phyloP scores from a whole-genome alignment of 2,888 invertebrate genomes.

The Smittia aterrima region DNA sequence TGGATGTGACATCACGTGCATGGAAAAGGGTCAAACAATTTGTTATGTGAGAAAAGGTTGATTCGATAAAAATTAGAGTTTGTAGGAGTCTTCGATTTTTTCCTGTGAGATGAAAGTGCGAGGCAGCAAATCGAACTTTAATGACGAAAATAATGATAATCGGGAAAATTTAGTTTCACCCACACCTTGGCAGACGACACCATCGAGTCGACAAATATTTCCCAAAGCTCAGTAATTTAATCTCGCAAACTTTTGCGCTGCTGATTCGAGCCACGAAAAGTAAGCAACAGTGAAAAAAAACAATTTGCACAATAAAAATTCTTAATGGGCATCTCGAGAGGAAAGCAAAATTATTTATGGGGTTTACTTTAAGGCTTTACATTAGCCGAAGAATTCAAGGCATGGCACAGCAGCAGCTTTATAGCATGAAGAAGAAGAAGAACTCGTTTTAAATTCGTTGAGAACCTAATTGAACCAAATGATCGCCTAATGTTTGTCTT shows the following conservation, averaged over 20 bases:
- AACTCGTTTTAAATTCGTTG: no score
- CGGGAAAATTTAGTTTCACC: not conserved
- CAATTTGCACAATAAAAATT: slow-evolving; percentile 21
- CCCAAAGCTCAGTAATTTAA: not conserved
- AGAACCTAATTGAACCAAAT: no score
- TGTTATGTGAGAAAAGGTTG: slow-evolving; percentile 10
- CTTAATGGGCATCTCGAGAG: slow-evolving; percentile 22
- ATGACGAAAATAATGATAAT: not conserved
- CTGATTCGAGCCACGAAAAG: not conserved
- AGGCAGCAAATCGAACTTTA: no score
- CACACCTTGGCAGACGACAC: not conserved
- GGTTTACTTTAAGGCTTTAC: slow-evolving; percentile 25
- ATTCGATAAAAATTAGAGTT: not conserved
- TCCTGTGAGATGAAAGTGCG: not conserved
- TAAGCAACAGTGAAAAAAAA: not conserved
- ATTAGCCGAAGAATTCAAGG: not conserved
- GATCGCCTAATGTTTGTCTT: no score
- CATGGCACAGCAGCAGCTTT: no score
- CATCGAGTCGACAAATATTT: no score
- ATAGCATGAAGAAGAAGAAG: no score
- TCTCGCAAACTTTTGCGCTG: no score
- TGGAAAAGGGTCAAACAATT: slow-evolving; percentile 5
- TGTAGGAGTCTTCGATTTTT: not conserved
- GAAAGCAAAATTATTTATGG: slow-evolving; percentile 33
- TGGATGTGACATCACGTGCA: slow-evolving; percentile 11